A percentile compares a stretch with the other conserved stretches of the same genome.
These are phyloP conservation scores for Lepisosteus oculatus DNA, from an alignment of 2,113 vertebrate species.

Conservation along the genomic window DNA sequence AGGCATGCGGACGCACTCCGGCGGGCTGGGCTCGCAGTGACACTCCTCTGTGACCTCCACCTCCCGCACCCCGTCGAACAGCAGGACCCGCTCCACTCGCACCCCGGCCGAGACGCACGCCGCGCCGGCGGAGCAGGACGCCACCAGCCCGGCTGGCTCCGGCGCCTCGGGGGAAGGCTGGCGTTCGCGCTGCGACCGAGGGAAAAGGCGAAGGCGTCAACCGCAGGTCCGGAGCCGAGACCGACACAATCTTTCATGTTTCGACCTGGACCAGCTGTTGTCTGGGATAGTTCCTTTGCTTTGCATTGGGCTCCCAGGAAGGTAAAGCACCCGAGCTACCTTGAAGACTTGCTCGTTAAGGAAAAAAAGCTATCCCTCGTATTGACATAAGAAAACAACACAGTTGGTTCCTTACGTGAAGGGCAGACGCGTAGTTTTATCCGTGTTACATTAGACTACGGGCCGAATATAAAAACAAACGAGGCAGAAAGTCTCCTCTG, in stretches of 20 bases:
- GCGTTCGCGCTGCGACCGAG: constrained; percentile 5
- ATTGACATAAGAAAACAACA: no score
- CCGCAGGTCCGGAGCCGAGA: constrained; percentile 17
- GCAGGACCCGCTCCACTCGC: constrained; percentile 54
- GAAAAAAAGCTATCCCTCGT: no score
- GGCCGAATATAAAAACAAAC: no score
- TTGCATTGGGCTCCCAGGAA: not conserved
- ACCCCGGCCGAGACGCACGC: constrained; percentile 53
- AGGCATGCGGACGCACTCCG: constrained; percentile 54
- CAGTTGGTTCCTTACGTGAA: no score
- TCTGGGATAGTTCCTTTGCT: not conserved
- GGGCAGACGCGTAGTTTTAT: no score
- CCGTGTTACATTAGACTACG: no score
- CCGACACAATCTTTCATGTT: not conserved
- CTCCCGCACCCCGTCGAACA: constrained; percentile 53
- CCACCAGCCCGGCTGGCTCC: not conserved
- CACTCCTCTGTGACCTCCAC: constrained; percentile 66
- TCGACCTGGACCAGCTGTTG: not conserved
- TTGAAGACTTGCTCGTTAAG: no score
- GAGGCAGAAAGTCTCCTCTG: not conserved
- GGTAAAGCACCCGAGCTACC: no score
- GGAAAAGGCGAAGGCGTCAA: constrained; percentile 2
- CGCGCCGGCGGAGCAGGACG: constrained; percentile 52
- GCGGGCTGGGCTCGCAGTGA: constrained; percentile 55
- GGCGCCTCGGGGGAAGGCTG: rapidly evolving